A percentile compares a stretch with the other conserved stretches of the same genome.
These are phyloP conservation scores for Ganaspis sp. DNA, from an alignment of 1,140 invertebrate genomes.

Conservation along the genomic window DNA sequence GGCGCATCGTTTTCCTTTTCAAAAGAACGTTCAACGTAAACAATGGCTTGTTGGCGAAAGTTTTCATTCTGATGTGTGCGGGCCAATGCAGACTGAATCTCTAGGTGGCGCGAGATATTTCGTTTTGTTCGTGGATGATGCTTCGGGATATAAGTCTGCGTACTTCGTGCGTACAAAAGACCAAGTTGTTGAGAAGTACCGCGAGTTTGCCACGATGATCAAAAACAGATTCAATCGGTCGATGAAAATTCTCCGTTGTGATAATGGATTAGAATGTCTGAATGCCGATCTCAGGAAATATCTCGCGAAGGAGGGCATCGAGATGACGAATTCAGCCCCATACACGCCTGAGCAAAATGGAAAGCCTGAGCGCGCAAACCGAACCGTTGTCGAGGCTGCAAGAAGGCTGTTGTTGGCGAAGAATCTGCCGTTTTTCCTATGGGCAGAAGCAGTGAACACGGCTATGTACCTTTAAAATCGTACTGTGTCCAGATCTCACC, in stretches of 20 bases:
- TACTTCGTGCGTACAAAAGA: conserved; percentile 47
- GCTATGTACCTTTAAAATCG: conserved; percentile 61
- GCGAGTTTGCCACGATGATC: conserved; percentile 40
- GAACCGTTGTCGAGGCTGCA: conserved; percentile 70
- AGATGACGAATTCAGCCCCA: conserved; percentile 50
- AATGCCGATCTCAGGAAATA: conserved; percentile 39
- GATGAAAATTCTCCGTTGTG: conserved; percentile 40
- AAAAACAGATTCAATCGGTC: conserved; percentile 45
- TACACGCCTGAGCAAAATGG: conserved; percentile 73
- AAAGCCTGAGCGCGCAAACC: conserved; percentile 67
- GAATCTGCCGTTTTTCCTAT: conserved; percentile 65
- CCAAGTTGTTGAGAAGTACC: conserved; percentile 47
- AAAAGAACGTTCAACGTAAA: background rate
- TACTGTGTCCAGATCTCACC: conserved; percentile 38
- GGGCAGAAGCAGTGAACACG: conserved; percentile 73
- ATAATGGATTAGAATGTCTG: conserved; percentile 50
- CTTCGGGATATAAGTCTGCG: conserved; percentile 27
- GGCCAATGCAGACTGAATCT: conserved; percentile 35
- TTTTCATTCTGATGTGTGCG: conserved; percentile 44
- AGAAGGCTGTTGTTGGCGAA: conserved; percentile 65
- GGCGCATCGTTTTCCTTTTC: conserved; percentile 43
- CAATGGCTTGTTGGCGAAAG: conserved; percentile 26
- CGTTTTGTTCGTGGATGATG: conserved; percentile 43
- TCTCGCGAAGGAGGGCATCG: conserved; percentile 43
- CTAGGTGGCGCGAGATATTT: conserved; percentile 39